A percentile compares a stretch with the other conserved stretches of the same genome.
Evolutionary conservation across 1,140 invertebrate species (phyloP).

Genomic region (Eufriesea mexicana): DNA sequence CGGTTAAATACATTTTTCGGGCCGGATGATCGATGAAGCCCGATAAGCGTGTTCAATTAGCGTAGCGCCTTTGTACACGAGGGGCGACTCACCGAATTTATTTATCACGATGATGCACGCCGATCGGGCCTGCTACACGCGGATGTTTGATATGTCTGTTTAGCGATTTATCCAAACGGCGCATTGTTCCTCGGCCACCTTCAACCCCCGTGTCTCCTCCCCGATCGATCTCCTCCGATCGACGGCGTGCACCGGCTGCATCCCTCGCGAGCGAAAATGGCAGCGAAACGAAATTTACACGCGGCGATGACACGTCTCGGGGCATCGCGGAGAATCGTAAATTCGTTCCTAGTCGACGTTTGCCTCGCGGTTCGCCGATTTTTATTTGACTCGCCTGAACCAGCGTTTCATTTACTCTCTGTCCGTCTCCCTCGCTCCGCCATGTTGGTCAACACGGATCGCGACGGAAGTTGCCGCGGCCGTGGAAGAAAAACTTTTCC

Average conservation of each 20-base stretch:
- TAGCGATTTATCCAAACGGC: conserved; percentile 5
- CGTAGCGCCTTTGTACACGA: conserved; percentile 55
- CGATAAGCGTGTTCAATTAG: conserved; percentile 68
- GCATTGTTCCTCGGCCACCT: not conserved
- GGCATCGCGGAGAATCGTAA: not conserved
- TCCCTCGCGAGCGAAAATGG: no score
- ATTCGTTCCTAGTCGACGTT: conserved; percentile 1
- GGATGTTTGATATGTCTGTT: conserved; percentile 47
- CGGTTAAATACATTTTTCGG: conserved; percentile 62
- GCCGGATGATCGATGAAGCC: conserved; percentile 53
- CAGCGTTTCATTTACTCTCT: conserved; percentile 17
- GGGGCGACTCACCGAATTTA: conserved; percentile 53
- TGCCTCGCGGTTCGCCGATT: not conserved
- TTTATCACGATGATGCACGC: conserved; percentile 49
- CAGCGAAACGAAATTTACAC: conserved; percentile 2
- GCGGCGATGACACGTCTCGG: not conserved
- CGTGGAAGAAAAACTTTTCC: conserved; percentile 27
- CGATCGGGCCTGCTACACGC: conserved; percentile 30
- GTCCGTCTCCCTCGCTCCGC: no score
- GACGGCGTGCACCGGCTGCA: no score
- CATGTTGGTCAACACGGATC: conserved; percentile 10
- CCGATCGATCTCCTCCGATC: no score
- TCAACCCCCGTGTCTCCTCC: not conserved
- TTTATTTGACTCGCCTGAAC: conserved; percentile 29
- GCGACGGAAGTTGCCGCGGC: conserved; percentile 6